These are phyloP conservation scores for Nannoperca australis DNA, from an alignment of 2,797 vertebrate genomes.

Conservation along the genomic window DNA sequence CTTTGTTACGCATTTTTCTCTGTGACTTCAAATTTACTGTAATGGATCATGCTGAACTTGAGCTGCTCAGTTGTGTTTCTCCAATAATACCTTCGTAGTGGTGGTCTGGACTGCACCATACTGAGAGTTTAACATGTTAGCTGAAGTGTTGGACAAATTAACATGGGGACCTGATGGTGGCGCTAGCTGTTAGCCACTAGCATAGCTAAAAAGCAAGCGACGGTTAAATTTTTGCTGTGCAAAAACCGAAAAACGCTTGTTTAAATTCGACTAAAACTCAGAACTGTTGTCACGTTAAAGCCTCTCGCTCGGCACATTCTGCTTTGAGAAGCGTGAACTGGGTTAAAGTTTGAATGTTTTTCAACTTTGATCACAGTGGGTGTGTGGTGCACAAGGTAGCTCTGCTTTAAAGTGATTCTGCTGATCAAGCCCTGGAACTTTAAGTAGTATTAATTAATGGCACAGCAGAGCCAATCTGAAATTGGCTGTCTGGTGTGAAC, in stretches of 20 bases:
- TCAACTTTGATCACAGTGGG: conserved; percentile 16
- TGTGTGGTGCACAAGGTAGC: background rate
- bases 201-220: background rate
- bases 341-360: background rate
- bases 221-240: background rate
- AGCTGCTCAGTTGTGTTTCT: too few relatives aligned
- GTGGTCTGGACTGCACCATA: background rate
- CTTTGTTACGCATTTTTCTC: too few relatives aligned
- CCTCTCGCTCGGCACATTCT: background rate
- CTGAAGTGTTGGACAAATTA: background rate
- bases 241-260: too few relatives aligned
- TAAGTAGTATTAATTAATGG: conserved; percentile 58
- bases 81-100: too few relatives aligned
- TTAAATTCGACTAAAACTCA: too few relatives aligned
- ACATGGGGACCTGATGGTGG: background rate
- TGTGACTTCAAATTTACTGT: too few relatives aligned
- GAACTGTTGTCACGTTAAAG: background rate
- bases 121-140: background rate
- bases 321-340: conserved; percentile 1
- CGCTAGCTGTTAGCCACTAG: too few relatives aligned
- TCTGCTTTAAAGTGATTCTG: conserved; percentile 32
- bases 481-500: conserved; percentile 53
- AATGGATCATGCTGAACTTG: too few relatives aligned
- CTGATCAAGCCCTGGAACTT: conserved; percentile 42
- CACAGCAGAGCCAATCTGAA: conserved; percentile 59